These are phyloP conservation scores for Cataglyphis rosenhaueri DNA, from an alignment of 2,888 invertebrate genomes.

Conservation along the genomic window DNA sequence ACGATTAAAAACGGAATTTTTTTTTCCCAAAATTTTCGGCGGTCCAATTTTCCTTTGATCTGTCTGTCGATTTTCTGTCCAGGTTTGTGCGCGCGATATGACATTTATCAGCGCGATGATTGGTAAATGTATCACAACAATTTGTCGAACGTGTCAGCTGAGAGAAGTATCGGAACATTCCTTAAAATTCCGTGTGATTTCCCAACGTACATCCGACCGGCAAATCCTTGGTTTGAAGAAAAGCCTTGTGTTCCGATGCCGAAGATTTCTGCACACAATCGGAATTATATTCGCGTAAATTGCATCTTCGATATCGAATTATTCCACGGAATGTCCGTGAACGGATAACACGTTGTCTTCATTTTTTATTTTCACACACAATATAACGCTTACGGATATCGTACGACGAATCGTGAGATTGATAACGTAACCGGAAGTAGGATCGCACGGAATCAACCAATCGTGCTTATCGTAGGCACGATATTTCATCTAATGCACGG, in stretches of 20 bases:
- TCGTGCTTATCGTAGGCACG: background rate
- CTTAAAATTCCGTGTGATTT: conserved; percentile 28
- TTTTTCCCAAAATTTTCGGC: background rate
- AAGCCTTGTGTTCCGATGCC: conserved; percentile 70
- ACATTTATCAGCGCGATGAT: background rate
- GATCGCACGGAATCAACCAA: background rate
- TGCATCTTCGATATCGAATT: background rate
- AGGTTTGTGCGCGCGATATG: background rate
- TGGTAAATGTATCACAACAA: background rate
- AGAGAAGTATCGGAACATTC: conserved; percentile 31
- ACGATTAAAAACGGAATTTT: background rate
- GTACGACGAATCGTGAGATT: background rate
- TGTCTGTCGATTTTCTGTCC: background rate
- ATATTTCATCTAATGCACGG: conserved; percentile 21
- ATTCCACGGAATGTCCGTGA: background rate
- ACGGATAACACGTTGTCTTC: background rate
- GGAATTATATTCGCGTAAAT: conserved; percentile 65
- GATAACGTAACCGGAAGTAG: conserved; percentile 4
- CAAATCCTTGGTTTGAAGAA: conserved; percentile 65
- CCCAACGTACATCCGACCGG: conserved; percentile 4
- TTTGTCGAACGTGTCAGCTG: background rate
- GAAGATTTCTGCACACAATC: conserved; percentile 69
- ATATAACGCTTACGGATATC: background rate
- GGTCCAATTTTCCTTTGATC: background rate
- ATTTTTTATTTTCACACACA: background rate